These are phyloP conservation scores for Tolypeutes matacus DNA, from an alignment of 2,797 vertebrate genomes.

Conservation along the genomic window DNA sequence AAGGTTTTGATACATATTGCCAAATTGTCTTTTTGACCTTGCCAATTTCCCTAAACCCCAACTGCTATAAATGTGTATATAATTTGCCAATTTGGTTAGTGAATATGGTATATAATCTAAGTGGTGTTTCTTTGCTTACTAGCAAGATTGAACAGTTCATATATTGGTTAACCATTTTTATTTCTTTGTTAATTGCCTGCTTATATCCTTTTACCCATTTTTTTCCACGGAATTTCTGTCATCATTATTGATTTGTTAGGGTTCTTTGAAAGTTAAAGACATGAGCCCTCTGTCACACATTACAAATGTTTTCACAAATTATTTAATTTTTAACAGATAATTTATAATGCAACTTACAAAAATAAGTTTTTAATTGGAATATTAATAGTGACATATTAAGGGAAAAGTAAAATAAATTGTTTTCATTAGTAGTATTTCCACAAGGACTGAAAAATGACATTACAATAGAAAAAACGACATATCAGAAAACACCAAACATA, in stretches of 20 bases:
- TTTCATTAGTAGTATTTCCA: constrained; percentile 23
- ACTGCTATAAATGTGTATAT: background rate
- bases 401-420: background rate
- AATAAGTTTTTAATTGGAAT: background rate
- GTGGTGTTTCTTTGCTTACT: background rate
- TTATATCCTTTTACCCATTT: background rate
- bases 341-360: background rate
- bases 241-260: background rate
- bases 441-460: background rate
- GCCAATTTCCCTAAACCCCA: background rate
- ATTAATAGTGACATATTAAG: background rate
- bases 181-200: background rate
- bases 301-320: constrained; percentile 21
- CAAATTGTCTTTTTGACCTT: background rate
- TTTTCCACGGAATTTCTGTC: background rate
- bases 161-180: background rate
- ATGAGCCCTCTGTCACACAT: background rate
- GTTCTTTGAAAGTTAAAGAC: background rate
- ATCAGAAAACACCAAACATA: background rate
- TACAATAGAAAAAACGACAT: background rate
- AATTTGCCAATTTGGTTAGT: background rate
- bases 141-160: background rate
- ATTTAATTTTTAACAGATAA: constrained; percentile 18
- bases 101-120: background rate
- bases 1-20: background rate